A percentile compares a stretch with the other conserved stretches of the same genome.
Evolutionary conservation across 2,113 vertebrate genomes (phyloP).

Genomic region (Antennarius striatus): DNA sequence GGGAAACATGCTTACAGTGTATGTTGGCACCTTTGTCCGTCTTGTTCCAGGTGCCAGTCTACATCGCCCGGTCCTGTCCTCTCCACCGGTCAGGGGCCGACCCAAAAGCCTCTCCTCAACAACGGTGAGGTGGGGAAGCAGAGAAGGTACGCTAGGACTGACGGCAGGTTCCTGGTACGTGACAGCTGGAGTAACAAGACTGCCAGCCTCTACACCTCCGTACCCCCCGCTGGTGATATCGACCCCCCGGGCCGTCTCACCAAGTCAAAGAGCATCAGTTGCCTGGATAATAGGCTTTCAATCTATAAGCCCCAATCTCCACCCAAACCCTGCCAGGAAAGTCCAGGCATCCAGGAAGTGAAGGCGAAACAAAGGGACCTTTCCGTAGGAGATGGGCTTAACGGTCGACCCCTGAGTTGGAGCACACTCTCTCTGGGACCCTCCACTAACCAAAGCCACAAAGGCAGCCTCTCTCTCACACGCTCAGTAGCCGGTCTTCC

Average conservation of each 20-base stretch:
- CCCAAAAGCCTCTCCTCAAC: slow-evolving; percentile 82
- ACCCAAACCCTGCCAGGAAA: slow-evolving; percentile 75
- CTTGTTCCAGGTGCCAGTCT: slow-evolving; percentile 88
- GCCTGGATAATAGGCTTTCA: slow-evolving; percentile 87
- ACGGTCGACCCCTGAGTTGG: slow-evolving; percentile 75
- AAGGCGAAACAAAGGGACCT: slow-evolving; percentile 61
- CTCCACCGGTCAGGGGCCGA: slow-evolving; percentile 79
- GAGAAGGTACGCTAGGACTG: slow-evolving; percentile 76
- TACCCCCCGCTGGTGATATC: slow-evolving; percentile 67
- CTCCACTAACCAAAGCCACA: slow-evolving; percentile 76
- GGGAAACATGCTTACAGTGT: slow-evolving; percentile 24
- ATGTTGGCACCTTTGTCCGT: slow-evolving; percentile 40
- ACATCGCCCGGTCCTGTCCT: slow-evolving; percentile 86
- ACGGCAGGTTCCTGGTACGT: slow-evolving; percentile 79
- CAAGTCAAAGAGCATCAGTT: slow-evolving; percentile 87
- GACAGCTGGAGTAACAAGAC: slow-evolving; percentile 81
- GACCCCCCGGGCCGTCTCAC: slow-evolving; percentile 76
- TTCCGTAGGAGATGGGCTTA: slow-evolving; percentile 77
- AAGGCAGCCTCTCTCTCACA: slow-evolving; percentile 81
- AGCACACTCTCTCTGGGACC: slow-evolving; percentile 86
- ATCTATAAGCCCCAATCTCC: slow-evolving; percentile 78
- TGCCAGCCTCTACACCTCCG: slow-evolving; percentile 71
- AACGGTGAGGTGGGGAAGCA: slow-evolving; percentile 84
- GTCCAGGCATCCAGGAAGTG: slow-evolving; percentile 48
- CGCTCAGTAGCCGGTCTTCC: slow-evolving; percentile 79